Base-by-base conservation (phyloP, 2,888 invertebrate genomes). In the Invenusta paracnida region DNA sequence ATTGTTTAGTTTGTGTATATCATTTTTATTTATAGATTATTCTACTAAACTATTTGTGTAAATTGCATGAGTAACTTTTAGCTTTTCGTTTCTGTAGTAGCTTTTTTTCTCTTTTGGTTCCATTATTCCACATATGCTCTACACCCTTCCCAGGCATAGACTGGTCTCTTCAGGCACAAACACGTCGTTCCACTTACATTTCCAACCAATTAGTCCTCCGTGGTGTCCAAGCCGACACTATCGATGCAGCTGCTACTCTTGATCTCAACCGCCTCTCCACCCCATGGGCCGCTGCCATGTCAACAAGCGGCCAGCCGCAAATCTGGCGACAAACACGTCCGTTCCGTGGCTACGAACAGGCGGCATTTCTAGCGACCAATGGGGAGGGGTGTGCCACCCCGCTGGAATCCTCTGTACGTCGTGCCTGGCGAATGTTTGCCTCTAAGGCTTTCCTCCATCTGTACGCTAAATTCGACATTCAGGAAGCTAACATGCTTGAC, bases 401-500 rank as follows among this genome's bases (percentile, higher is more conserved):
- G 0, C 87, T 92, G 82, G 89, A 91, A 85, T 87, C 87, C 11
- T 88, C 90, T 81, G 88, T 91, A 27, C 89, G 88, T 1, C 91
- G 90, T 87, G 92, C 92, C 0, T 92, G 92, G 92, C 89, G 89
- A 27, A 91, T 92, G 91, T 92, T 91, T 86, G 89, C 89, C 0
- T 89, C 90, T 0, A 88, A 90, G 73, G 92, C 92, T 0, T 92
- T 91, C 87, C 89, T 92, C n/a, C 92, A 92, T 88, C 92, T 92
- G 88, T 92, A 92, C 88, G 86, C 88, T 2, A 89, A 89, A 86
- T 90, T 90, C 88, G 91, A 91, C 5, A 86, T 92, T 28, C 87
- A 88, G 0, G 90, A 91, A 81, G 91, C 91, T 81, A 90, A 91
- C 86, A 92, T 92, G 88, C 87, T 92, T 5, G 90, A 91, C 84